phyloP scores from a whole-genome alignment of 2,888 invertebrate genomes.

The Apodemia duryi region DNA sequence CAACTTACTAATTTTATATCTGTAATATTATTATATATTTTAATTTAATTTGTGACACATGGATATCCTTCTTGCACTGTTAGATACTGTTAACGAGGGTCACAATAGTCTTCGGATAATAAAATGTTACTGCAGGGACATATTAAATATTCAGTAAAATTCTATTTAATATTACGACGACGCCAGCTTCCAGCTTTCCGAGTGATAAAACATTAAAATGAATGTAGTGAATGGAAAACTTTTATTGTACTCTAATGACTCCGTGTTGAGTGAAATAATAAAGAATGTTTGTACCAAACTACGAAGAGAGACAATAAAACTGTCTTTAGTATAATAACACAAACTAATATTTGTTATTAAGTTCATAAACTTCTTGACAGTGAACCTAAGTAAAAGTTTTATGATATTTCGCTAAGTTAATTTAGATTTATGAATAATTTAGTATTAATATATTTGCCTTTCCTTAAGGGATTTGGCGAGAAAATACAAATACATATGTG shows the following conservation, averaged over 20 bases:
- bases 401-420: no score
- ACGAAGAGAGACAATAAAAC: not conserved
- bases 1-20: no score
- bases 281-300: not conserved
- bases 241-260: slow-evolving; percentile 4
- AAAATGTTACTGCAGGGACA: slow-evolving; percentile 2
- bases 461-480: no score
- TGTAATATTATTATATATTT: no score
- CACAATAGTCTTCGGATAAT: not conserved
- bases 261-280: not conserved
- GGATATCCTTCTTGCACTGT: not conserved
- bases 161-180: slow-evolving; percentile 1
- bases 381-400: no score
- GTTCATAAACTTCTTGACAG: no score
- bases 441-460: no score
- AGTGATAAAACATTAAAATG: slow-evolving; percentile 6
- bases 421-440: no score
- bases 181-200: not conserved
- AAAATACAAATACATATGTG: no score
- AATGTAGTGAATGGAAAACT: not conserved
- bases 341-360: no score
- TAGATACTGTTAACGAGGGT: not conserved
- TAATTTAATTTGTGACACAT: not conserved
- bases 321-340: not conserved
- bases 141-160: not conserved